Evolutionary conservation across 53 echinoderm and acorn worm species (phyloP).

Genomic region (Arbacia lixula): DNA sequence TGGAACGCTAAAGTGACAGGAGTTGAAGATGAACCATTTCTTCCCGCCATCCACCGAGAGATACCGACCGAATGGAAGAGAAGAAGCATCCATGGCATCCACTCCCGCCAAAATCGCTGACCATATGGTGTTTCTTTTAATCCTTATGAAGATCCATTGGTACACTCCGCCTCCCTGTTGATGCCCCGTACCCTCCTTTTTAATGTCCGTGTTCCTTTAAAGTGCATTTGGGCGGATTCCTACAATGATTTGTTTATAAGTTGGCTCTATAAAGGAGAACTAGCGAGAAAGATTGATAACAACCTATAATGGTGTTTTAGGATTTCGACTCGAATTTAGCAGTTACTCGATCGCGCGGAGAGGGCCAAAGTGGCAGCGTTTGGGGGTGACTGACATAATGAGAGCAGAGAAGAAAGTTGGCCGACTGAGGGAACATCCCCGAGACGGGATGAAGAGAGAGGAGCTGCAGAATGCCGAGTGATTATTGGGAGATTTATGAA

Average conservation of each 20-base stretch:
- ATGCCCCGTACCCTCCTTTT: background rate
- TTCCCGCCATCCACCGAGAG: slow-evolving; percentile 19
- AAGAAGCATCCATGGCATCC: background rate
- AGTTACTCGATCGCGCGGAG: slow-evolving; percentile 13
- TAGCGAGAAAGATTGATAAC: slow-evolving; percentile 48
- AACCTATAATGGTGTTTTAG: slow-evolving; percentile 30
- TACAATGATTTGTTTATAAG: slow-evolving; percentile 38
- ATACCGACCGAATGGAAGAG: too few relatives aligned
- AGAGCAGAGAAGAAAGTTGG: too few relatives aligned
- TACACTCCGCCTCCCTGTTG: background rate
- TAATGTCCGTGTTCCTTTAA: slow-evolving; percentile 23
- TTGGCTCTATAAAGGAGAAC: background rate
- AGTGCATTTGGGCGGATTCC: slow-evolving; percentile 45
- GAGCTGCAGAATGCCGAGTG: too few relatives aligned
- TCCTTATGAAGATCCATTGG: background rate
- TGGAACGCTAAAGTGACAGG: slow-evolving; percentile 39
- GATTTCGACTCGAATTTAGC: slow-evolving; percentile 14
- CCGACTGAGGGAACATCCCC: too few relatives aligned
- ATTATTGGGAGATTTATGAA: too few relatives aligned
- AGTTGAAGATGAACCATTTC: slow-evolving; percentile 17
- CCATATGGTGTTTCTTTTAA: background rate
- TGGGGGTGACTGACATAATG: too few relatives aligned
- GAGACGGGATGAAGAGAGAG: too few relatives aligned
- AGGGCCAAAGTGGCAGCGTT: background rate
- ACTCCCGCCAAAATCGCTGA: background rate